phyloP scores from a whole-genome alignment of 2,113 vertebrate species.

The Stigmatopora argus region DNA sequence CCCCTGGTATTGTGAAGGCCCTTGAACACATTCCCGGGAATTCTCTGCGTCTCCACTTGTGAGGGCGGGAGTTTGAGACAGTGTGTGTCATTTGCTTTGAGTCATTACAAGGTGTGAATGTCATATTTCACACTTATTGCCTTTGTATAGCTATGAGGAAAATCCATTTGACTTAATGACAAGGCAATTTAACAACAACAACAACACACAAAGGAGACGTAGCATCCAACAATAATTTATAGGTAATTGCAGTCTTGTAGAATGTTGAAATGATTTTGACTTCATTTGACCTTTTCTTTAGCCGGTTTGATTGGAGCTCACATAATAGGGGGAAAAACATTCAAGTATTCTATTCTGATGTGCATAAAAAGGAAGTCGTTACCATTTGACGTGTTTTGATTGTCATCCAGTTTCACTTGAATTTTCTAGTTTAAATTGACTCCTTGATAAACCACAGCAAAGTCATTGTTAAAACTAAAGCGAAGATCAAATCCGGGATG shows the following conservation, averaged over 20 bases:
- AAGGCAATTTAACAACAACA: constrained; percentile 12
- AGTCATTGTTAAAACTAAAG: too few species aligned
- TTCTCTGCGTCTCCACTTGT: neutral
- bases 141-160: constrained; percentile 8
- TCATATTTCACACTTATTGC: constrained; percentile 18
- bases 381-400: too few species aligned
- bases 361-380: too few species aligned
- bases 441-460: too few species aligned
- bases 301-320: too few species aligned
- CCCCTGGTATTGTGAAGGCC: constrained; percentile 26
- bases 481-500: too few species aligned
- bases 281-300: too few species aligned
- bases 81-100: constrained; percentile 13
- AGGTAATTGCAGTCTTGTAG: constrained; percentile 21
- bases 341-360: too few species aligned
- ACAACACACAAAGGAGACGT: neutral
- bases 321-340: too few species aligned
- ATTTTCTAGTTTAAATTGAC: too few species aligned
- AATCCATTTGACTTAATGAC: constrained; percentile 19
- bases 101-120: constrained; percentile 31
- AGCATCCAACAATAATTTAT: constrained; percentile 24
- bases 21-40: constrained; percentile 26
- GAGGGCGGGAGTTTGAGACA: neutral
- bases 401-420: too few species aligned
- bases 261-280: constrained; percentile 16